These are phyloP conservation scores for Halichoerus grypus DNA, from an alignment of 2,113 vertebrate genomes.

Conservation along the genomic window DNA sequence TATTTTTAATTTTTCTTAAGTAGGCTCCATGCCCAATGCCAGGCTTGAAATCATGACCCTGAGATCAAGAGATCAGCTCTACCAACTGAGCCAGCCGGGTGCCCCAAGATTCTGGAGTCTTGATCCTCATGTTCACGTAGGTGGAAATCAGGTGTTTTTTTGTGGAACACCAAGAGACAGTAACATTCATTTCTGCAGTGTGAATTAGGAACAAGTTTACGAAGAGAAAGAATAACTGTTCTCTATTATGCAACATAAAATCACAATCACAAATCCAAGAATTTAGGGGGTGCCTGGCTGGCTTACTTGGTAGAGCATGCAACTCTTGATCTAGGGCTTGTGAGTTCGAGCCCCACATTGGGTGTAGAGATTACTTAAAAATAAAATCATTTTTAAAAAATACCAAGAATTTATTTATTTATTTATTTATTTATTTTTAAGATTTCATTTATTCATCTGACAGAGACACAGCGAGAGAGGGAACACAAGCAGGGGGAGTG, in stretches of 20 bases:
- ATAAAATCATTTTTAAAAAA: not conserved
- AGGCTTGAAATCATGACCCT: not conserved
- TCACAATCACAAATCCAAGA: not conserved
- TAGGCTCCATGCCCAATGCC: not conserved
- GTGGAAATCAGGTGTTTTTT: not conserved
- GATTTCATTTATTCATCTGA: no score
- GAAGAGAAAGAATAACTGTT: not conserved
- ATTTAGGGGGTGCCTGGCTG: not conserved
- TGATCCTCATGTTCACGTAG: not conserved
- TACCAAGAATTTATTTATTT: not conserved
- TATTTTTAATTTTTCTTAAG: not conserved
- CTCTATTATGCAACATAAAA: slow-evolving; percentile 10
- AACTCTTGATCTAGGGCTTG: not conserved
- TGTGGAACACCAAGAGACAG: not conserved
- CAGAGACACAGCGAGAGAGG: no score
- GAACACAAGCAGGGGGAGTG: no score
- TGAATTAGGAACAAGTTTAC: not conserved
- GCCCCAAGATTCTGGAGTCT: not conserved
- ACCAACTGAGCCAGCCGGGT: not conserved
- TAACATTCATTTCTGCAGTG: not conserved
- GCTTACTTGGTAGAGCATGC: not conserved
- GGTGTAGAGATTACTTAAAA: not conserved
- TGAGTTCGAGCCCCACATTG: not conserved
- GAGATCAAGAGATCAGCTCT: not conserved
- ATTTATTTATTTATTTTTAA: no score